Conservation (phyloP, 2,797 vertebrate species). For the Hoplostethus atlanticus region DNA sequence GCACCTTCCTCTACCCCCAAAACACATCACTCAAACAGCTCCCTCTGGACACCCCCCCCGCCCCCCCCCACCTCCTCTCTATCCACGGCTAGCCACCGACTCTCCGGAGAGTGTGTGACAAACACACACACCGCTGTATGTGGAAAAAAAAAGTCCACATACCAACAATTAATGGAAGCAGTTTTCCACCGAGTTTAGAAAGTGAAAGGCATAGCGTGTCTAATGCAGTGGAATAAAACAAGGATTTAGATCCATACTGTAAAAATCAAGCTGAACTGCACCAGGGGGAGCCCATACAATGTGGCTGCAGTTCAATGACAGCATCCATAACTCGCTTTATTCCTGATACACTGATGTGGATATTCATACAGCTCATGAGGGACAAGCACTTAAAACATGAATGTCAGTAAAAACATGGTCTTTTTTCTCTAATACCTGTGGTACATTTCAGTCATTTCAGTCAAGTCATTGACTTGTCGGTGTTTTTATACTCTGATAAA, state of each 20-base stretch:
- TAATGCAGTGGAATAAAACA: slow-evolving; percentile 52
- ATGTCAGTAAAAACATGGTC: too few relatives aligned
- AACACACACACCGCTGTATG: slow-evolving; percentile 7
- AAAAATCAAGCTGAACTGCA: slow-evolving; percentile 46
- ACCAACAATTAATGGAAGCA: slow-evolving; percentile 27
- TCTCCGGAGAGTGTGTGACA: slow-evolving; percentile 82
- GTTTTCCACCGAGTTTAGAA: slow-evolving; percentile 39
- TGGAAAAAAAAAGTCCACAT: slow-evolving; percentile 16
- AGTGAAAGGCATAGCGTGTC: slow-evolving; percentile 46
- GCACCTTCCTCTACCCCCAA: slow-evolving; percentile 72
- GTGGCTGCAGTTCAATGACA: slow-evolving; percentile 37
- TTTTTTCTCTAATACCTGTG: slow-evolving; percentile 5
- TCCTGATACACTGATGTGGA: slow-evolving; percentile 35
- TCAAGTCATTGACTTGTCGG: not conserved
- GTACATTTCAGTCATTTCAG: slow-evolving; percentile 10
- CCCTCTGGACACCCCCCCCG: slow-evolving; percentile 70
- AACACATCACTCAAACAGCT: slow-evolving; percentile 84
- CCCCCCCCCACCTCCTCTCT: slow-evolving; percentile 15
- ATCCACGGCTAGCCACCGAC: slow-evolving; percentile 71
- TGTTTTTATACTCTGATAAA: not conserved
- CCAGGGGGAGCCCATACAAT: slow-evolving; percentile 49
- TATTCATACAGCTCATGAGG: slow-evolving; percentile 47
- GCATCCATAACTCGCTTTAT: slow-evolving; percentile 20
- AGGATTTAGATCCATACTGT: slow-evolving; percentile 51
- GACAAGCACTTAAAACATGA: slow-evolving; percentile 1